Percentiles rank a stretch among this genome's conserved stretches.
phyloP scores from a whole-genome alignment of 2,888 invertebrate genomes.

The Panzeria rudis region DNA sequence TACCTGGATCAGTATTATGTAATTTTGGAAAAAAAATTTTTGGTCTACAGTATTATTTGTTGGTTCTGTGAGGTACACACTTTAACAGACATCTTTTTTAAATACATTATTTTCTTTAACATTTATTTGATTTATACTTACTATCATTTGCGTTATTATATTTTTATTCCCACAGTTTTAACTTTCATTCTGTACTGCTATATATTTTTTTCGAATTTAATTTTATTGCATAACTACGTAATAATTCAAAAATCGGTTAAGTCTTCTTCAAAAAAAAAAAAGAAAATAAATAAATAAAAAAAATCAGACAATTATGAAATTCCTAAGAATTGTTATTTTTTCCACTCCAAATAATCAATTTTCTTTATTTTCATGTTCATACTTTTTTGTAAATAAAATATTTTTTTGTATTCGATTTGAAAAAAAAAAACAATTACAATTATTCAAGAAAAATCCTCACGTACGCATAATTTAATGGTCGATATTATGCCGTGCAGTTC shows the following conservation, averaged over 20 bases:
- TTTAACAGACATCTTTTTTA: no score
- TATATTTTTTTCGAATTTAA: background rate
- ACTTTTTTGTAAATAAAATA: background rate
- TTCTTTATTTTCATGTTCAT: constrained; percentile 41
- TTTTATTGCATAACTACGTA: constrained; percentile 8
- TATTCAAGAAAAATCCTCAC: constrained; percentile 66
- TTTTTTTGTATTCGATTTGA: constrained; percentile 35
- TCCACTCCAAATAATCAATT: constrained; percentile 62
- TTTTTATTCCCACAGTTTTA: constrained; percentile 32
- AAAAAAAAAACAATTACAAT: constrained; percentile 62
- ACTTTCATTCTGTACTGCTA: background rate
- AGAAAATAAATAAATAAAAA: background rate
- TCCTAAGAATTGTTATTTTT: constrained; percentile 48
- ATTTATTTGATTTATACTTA: background rate
- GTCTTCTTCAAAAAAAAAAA: background rate
- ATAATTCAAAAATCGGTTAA: constrained; percentile 5
- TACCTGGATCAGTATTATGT: no score
- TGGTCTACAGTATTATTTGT: no score
- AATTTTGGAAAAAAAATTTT: no score
- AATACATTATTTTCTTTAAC: no score
- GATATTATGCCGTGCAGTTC: constrained; percentile 63
- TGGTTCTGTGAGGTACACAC: no score
- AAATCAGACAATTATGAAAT: constrained; percentile 49
- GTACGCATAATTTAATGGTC: constrained; percentile 71
- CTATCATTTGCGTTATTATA: background rate